Base-by-base conservation (phyloP, 2,797 vertebrate genomes). In the Lacerta bilineata region DNA sequence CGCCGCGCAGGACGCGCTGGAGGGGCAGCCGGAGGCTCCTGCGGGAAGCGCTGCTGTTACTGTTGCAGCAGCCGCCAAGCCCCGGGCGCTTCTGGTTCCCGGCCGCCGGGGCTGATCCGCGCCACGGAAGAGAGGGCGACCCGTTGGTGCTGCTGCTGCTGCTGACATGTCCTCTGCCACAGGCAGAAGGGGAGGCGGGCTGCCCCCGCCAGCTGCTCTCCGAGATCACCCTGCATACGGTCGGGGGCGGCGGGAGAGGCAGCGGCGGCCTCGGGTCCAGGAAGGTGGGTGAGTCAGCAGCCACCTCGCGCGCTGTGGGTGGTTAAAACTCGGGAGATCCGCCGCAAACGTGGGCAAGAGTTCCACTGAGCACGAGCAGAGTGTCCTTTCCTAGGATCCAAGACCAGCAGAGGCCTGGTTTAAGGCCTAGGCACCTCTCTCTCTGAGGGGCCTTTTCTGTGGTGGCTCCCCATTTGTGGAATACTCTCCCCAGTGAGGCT, bases 231-330 rank as follows among this genome's bases (percentile, higher is more conserved):
- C 59, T 39, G 75, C 81, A 11, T n/a, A 61, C 81, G 0, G 29
- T 76, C 11, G 81, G 39, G 74, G 77, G 55, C 15, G 29, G 79
- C 33, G 55, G 41, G 1, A 18, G 36, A 29, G 1, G 36, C 6
- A 69, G 72, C 2, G 20, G 84, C n/a, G 20, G n/a, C 50, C 74
- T 36, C 80, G 81, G 36, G 33, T 10, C 76, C 17, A 68, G 39
- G 23, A 80, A 90, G 86, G 89, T 90, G 85, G 75, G 89, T 90
- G 85, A 43, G 50, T 23, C 66, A 7, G 84, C 29, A 72, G 43
- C 25, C 41, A 39, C 18, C 15, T 13, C 20, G 61, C 5, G 17
- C 5, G 61, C 61, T 64, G 61, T 64, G 17, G 61, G 6, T 64
- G 20, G 20, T 64, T 64, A 64, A 64, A 18, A 55, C 3, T 13